Evolutionary conservation across 35 echinoderm and acorn worm species (phyloP).

Genomic region (Holothuria glaberrima): DNA sequence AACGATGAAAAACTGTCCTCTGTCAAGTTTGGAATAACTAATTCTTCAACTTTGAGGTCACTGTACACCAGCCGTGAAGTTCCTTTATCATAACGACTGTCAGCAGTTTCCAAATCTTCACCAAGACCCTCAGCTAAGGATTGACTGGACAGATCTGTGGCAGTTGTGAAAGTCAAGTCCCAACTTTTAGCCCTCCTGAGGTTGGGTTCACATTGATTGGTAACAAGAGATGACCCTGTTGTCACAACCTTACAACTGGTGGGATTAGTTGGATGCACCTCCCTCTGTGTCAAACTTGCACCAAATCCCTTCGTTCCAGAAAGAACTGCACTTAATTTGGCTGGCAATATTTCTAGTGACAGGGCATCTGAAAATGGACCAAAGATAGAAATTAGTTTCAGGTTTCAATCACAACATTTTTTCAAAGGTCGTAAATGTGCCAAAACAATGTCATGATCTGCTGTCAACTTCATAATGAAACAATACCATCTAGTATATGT

Average conservation of each 20-base stretch:
- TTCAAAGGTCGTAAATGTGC: no score
- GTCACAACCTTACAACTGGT: neutral
- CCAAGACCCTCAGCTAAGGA: neutral
- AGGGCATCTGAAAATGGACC: constrained; percentile 5
- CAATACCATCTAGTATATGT: no score
- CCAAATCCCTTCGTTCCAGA: neutral
- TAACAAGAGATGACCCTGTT: neutral
- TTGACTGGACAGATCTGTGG: neutral
- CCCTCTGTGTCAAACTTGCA: neutral
- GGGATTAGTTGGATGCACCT: neutral
- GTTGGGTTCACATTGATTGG: constrained; percentile 15
- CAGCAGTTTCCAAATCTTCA: neutral
- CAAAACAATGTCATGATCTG: no score
- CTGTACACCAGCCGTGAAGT: neutral
- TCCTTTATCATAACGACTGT: neutral
- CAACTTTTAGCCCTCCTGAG: constrained; percentile 37
- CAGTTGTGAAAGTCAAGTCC: constrained; percentile 28
- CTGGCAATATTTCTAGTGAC: neutral
- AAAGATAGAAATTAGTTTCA: neutral
- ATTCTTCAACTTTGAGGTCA: neutral
- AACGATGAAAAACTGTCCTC: neutral
- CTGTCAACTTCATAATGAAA: no score
- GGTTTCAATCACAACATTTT: no score
- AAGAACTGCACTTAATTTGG: neutral
- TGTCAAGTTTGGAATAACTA: neutral